Base-by-base conservation (phyloP, 2,113 vertebrate genomes). In the Notechis scutatus region DNA sequence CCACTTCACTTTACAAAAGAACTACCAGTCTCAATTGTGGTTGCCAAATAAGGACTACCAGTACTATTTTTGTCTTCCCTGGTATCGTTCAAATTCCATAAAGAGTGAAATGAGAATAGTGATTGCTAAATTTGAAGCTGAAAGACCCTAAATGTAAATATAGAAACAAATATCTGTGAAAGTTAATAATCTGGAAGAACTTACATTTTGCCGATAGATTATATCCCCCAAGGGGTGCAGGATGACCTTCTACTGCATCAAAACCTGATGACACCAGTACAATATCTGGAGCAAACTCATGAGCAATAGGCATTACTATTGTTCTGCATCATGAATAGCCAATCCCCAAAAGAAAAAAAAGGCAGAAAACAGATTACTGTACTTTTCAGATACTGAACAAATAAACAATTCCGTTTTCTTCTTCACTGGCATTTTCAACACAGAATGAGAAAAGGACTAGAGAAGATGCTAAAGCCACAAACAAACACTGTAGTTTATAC, bases 201-300 rank as follows among this genome's bases (percentile, higher is more conserved):
- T 99, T 96, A 99, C 99, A 99, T 96, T 98, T 99, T 95, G 99
- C 99, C 0, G 99, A 99, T 8, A 99, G 98, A 81, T 97, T 98
- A 95, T 99, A 99, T 95, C 99, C 99, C 93, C 99, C 99, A 0
- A 99, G 98, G 0, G 99, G 99, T 0, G 99, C 97, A 9, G 98
- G 98, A 92, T 99, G 99, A 69, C 99, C 99, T 90, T 99, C 99
- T 85, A 99, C 99, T 0, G 99, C 99, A 15, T 99, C 99, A 4
- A 99, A 99, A 91, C 99, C 99, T 0, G 99, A 99, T 0, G 99
- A 99, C 34, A 99, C 99, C 97, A 99, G 98, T 95, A 99, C 99
- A 92, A 99, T 96, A 1, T 99, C 99, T 0, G 99, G 99, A 88
- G 98, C 98, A 92, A 99, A 99, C 96, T 99, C 99, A 0, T 98